A percentile compares a stretch with the other conserved stretches of the same genome.
phyloP scores from a whole-genome alignment of 2,797 vertebrate genomes.

The Hyperoplus lanceolatus region DNA sequence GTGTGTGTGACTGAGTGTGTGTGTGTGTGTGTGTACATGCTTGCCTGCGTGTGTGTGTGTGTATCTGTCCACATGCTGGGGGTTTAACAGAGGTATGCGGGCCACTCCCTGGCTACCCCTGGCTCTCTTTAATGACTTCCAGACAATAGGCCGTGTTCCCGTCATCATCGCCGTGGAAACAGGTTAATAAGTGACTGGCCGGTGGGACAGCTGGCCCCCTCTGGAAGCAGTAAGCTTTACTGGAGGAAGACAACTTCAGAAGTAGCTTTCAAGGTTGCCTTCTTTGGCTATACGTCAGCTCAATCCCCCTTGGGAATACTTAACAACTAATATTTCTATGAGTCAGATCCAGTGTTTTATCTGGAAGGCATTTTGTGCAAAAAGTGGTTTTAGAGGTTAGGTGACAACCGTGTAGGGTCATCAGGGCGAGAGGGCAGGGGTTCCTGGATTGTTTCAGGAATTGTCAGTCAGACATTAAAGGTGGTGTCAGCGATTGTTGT shows the following conservation, averaged over 20 bases:
- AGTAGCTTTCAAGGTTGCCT: constrained; percentile 27
- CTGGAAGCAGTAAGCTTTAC: constrained; percentile 47
- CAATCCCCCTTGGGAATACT: constrained; percentile 46
- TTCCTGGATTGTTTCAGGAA: constrained; percentile 24
- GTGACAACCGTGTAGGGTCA: constrained; percentile 27
- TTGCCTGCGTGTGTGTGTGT: constrained; percentile 27
- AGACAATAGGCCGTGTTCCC: constrained; percentile 82
- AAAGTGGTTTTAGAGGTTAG: constrained; percentile 37
- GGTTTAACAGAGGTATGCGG: constrained; percentile 80
- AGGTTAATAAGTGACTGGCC: constrained; percentile 84
- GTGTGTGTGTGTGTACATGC: constrained; percentile 11
- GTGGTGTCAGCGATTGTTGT: too few relatives aligned
- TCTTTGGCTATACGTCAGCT: constrained; percentile 30
- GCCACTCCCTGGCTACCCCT: constrained; percentile 83
- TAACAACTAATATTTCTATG: constrained; percentile 1
- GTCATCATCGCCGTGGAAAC: constrained; percentile 86
- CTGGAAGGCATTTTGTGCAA: constrained; percentile 42
- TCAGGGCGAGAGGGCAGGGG: constrained; percentile 15
- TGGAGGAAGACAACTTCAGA: constrained; percentile 42
- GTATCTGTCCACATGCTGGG: constrained; percentile 55
- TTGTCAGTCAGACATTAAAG: constrained; percentile 4
- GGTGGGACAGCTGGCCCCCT: constrained; percentile 65
- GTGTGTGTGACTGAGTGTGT: too few relatives aligned
- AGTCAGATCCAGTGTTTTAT: constrained; percentile 44
- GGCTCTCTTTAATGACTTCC: constrained; percentile 86